Conservation (phyloP, 2,797 vertebrate species). For the Acrocephalus scirpaceus region DNA sequence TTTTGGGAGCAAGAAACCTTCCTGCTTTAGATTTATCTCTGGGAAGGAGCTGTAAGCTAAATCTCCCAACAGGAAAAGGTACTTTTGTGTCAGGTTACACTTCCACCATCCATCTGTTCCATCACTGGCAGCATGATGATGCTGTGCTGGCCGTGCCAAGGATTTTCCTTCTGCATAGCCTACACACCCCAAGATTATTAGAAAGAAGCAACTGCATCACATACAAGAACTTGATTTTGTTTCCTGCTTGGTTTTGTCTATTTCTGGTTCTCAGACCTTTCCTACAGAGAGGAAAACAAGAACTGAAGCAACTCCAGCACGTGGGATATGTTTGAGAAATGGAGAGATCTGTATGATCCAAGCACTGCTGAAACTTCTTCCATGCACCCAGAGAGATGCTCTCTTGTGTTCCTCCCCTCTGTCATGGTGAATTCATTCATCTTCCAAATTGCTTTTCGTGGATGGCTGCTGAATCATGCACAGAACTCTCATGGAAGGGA, state of each 20-base stretch:
- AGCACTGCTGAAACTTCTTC: background rate
- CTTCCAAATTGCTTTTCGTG: background rate
- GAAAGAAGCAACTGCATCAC: background rate
- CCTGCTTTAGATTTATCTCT: background rate
- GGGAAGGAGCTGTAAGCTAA: background rate
- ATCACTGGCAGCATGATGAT: background rate
- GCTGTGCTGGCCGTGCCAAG: background rate
- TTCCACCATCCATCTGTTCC: background rate
- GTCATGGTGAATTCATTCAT: background rate
- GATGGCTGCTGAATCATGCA: background rate
- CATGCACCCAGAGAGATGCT: background rate
- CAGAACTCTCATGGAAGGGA: background rate
- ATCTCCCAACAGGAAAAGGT: background rate
- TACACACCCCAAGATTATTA: background rate
- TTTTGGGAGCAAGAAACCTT: background rate
- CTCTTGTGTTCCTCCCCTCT: background rate
- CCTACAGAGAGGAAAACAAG: background rate
- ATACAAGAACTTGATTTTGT: background rate
- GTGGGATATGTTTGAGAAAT: background rate
- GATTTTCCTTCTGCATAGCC: background rate
- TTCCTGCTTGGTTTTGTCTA: background rate
- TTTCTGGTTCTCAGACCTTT: background rate
- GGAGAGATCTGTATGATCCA: background rate
- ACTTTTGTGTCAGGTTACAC: background rate
- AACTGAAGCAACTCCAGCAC: background rate